Percentiles rank a stretch among this genome's conserved stretches.
phyloP scores from a whole-genome alignment of 2,113 vertebrate genomes.

The Odocoileus virginianus region DNA sequence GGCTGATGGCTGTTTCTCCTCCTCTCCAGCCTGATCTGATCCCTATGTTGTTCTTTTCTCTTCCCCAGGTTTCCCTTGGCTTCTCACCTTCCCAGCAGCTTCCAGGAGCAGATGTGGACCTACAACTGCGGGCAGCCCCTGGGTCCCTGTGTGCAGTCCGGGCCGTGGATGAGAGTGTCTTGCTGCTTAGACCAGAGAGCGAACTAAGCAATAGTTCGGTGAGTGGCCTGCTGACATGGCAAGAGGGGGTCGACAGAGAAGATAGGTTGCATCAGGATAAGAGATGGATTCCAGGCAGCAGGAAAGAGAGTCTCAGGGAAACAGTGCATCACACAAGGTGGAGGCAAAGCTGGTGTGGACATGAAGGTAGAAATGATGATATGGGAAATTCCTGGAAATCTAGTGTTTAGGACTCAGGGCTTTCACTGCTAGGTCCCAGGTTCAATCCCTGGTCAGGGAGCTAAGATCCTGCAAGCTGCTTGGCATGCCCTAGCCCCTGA shows the following conservation, averaged over 20 bases:
- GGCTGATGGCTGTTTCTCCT: neutral
- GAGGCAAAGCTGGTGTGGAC: neutral
- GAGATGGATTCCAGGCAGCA: neutral
- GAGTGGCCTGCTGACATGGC: neutral
- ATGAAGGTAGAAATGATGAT: neutral
- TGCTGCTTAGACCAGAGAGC: slow-evolving; percentile 75
- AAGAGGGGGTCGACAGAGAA: rapidly evolving
- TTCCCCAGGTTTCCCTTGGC: slow-evolving; percentile 76
- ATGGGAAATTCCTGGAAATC: neutral
- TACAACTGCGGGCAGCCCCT: slow-evolving; percentile 80
- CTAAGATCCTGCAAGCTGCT: neutral
- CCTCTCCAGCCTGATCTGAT: neutral
- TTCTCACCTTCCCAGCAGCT: slow-evolving; percentile 80
- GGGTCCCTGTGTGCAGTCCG: slow-evolving; percentile 85
- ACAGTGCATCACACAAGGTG: neutral
- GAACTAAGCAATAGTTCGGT: slow-evolving; percentile 77
- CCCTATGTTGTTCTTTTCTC: neutral
- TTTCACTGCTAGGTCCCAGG: neutral
- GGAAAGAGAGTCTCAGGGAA: neutral
- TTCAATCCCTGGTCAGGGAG: neutral
- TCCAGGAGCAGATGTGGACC: slow-evolving; percentile 80
- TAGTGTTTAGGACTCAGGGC: neutral
- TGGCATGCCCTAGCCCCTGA: neutral
- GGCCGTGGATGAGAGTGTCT: slow-evolving; percentile 81
- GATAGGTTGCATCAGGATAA: neutral